These are phyloP conservation scores for Brachionus angularis DNA, from an alignment of 1,140 invertebrate species.

Conservation along the genomic window DNA sequence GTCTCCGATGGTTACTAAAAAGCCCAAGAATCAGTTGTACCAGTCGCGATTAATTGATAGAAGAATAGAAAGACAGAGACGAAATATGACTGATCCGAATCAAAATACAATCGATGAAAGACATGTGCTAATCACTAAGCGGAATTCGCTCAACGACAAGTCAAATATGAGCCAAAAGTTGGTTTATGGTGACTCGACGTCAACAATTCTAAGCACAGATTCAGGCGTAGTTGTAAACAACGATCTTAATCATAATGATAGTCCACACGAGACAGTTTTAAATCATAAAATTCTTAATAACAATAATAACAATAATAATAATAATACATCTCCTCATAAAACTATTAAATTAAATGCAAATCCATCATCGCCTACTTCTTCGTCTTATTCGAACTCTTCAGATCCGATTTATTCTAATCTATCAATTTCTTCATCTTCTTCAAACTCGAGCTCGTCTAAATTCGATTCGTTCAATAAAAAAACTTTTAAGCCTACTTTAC, in stretches of 20 bases:
- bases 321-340: conserved; percentile 3
- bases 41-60: background rate
- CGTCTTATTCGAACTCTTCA: conserved; percentile 10
- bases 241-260: background rate
- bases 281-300: background rate
- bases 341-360: background rate
- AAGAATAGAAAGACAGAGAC: conserved; percentile 12
- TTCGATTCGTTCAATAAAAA: conserved; percentile 25
- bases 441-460: conserved; percentile 16
- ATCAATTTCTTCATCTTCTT: conserved; percentile 12
- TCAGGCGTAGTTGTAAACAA: background rate
- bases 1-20: background rate
- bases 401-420: conserved; percentile 23
- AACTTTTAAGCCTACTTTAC: conserved; percentile 15
- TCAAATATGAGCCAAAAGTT: background rate
- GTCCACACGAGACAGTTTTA: too few species aligned
- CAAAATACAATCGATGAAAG: background rate
- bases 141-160: conserved; percentile 31
- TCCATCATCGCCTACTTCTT: background rate
- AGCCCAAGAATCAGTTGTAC: background rate
- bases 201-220: conserved; percentile 39
- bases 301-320: background rate
- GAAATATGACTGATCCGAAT: conserved; percentile 41
- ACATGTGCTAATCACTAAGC: background rate
- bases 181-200: conserved; percentile 23